Percentiles rank a stretch among this genome's conserved stretches.
Conservation (phyloP, 2,888 invertebrate genomes). For the Leucania comma region DNA sequence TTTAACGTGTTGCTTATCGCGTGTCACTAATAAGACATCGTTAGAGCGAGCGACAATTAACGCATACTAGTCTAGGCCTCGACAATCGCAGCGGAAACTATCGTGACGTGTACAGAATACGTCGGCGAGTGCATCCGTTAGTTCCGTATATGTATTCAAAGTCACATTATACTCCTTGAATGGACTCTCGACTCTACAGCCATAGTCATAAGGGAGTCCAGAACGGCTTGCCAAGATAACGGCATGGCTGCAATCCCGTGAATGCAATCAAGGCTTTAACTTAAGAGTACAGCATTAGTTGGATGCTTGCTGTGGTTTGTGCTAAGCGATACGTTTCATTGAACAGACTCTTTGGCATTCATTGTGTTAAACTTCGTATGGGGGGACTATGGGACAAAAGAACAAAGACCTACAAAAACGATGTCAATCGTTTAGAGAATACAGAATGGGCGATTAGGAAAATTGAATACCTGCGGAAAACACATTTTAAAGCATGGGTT, state of each 20-base stretch:
- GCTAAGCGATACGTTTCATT: slow-evolving; percentile 36
- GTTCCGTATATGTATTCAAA: slow-evolving; percentile 78
- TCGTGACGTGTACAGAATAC: slow-evolving; percentile 81
- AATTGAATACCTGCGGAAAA: slow-evolving; percentile 16
- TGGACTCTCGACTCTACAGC: slow-evolving; percentile 61
- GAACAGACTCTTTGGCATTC: slow-evolving; percentile 40
- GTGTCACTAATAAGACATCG: slow-evolving; percentile 71
- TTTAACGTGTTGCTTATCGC: slow-evolving; percentile 63
- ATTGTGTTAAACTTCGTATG: slow-evolving; percentile 17
- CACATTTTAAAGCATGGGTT: neutral
- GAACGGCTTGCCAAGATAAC: slow-evolving; percentile 33
- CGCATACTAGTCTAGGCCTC: slow-evolving; percentile 76
- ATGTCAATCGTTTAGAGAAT: slow-evolving; percentile 44
- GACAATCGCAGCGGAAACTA: slow-evolving; percentile 83
- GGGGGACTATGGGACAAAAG: slow-evolving; percentile 25
- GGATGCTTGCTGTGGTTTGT: slow-evolving; percentile 36
- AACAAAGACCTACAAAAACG: slow-evolving; percentile 45
- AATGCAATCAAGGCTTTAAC: slow-evolving; percentile 62
- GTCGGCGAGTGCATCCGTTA: slow-evolving; percentile 82
- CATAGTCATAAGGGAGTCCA: slow-evolving; percentile 47
- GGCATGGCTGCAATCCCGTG: slow-evolving; percentile 59
- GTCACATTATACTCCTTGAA: slow-evolving; percentile 44
- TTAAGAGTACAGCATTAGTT: slow-evolving; percentile 38
- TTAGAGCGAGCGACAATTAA: slow-evolving; percentile 76
- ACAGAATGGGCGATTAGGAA: slow-evolving; percentile 38